These are phyloP conservation scores for Myotis pilosus DNA, from an alignment of 2,797 vertebrate genomes.

Conservation along the genomic window DNA sequence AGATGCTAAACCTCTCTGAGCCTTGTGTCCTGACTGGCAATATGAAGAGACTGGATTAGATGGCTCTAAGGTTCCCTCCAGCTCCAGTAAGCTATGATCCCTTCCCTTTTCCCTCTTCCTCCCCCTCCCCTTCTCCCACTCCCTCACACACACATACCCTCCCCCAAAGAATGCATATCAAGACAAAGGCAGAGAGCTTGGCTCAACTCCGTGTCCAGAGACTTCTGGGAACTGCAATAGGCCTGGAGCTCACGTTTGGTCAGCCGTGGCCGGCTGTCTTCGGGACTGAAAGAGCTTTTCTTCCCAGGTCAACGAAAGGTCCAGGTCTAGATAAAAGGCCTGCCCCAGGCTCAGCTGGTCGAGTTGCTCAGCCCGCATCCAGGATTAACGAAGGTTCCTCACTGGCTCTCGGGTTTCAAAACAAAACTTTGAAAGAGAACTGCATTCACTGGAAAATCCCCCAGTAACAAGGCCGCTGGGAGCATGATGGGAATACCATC, in stretches of 20 bases:
- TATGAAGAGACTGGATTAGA: neutral
- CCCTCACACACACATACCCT: neutral
- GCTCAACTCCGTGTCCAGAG: neutral
- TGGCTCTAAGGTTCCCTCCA: neutral
- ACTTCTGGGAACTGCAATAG: neutral
- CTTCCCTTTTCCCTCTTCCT: neutral
- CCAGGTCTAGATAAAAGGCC: neutral
- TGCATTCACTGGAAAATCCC: slow-evolving; percentile 58
- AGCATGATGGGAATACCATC: slow-evolving; percentile 30
- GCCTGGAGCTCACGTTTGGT: neutral
- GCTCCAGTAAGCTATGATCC: neutral
- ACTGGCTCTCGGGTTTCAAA: slow-evolving; percentile 62
- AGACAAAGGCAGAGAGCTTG: slow-evolving; percentile 24
- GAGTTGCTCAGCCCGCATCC: neutral
- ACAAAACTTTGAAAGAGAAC: slow-evolving; percentile 63
- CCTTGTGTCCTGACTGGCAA: neutral
- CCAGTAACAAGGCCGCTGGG: slow-evolving; percentile 9
- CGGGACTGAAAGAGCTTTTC: neutral
- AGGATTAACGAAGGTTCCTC: slow-evolving; percentile 57
- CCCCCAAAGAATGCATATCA: neutral
- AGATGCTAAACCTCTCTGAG: slow-evolving; percentile 25
- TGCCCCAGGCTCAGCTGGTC: neutral
- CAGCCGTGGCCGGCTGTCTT: neutral
- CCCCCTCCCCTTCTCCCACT: fast-evolving
- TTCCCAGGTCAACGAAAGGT: slow-evolving; percentile 35